Evolutionary conservation across 1,140 invertebrate species (phyloP).

Genomic region (Drosophila pallidifrons): DNA sequence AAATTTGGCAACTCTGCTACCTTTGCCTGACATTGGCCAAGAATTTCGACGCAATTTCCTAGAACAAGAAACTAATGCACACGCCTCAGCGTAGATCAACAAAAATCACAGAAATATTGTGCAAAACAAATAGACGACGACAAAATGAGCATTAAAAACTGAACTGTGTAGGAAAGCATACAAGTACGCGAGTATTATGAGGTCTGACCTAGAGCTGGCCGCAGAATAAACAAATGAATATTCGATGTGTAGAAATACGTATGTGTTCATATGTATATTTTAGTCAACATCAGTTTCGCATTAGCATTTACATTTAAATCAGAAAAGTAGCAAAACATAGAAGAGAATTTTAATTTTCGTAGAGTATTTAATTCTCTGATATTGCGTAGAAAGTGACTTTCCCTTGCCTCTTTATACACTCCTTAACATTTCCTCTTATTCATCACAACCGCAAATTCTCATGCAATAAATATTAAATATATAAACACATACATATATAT

Average conservation of each 20-base stretch:
- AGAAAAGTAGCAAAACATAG: too few species aligned
- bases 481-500: slow-evolving; percentile 22
- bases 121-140: slow-evolving; percentile 55
- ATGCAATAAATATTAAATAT: slow-evolving; percentile 15
- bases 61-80: slow-evolving; percentile 22
- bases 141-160: slow-evolving; percentile 45
- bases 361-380: neutral
- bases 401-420: too few species aligned
- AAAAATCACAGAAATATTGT: slow-evolving; percentile 40
- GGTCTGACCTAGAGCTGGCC: slow-evolving; percentile 57
- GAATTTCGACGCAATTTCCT: slow-evolving; percentile 46
- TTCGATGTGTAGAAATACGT: slow-evolving; percentile 1
- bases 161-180: slow-evolving; percentile 27
- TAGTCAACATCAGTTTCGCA: slow-evolving; percentile 55
- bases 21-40: slow-evolving; percentile 8
- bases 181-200: slow-evolving; percentile 44
- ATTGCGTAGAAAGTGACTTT: neutral
- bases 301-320: slow-evolving; percentile 14
- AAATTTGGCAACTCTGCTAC: slow-evolving; percentile 10
- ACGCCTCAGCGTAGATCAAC: slow-evolving; percentile 26
- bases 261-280: slow-evolving; percentile 6
- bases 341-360: neutral
- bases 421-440: slow-evolving; percentile 11
- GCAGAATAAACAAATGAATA: slow-evolving; percentile 45
- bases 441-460: slow-evolving; percentile 29